Percentiles rank a stretch among this genome's conserved stretches.
Evolutionary conservation across 2,113 vertebrate species (phyloP).

Genomic region (Lasiurus borealis): DNA sequence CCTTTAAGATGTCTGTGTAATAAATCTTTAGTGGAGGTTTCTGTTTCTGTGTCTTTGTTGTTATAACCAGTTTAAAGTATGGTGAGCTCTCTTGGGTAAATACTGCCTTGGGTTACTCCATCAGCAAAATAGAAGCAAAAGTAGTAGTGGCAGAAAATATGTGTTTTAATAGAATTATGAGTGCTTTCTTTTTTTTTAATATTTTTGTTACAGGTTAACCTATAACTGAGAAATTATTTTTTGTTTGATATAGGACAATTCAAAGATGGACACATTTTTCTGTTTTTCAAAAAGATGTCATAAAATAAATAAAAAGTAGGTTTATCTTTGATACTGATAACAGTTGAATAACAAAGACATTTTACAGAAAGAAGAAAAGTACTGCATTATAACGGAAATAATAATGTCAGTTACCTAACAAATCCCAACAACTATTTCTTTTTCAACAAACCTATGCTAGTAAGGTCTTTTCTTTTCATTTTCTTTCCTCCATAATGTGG

Average conservation of each 20-base stretch:
- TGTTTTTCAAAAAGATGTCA: neutral
- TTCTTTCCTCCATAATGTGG: neutral
- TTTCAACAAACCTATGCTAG: neutral
- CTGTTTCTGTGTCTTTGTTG: neutral
- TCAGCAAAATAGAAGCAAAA: conserved; percentile 7
- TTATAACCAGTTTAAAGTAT: neutral
- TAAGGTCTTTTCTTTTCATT: neutral
- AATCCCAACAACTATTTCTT: conserved; percentile 11
- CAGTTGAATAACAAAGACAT: neutral
- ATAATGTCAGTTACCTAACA: neutral
- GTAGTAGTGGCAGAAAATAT: neutral
- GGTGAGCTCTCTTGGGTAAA: neutral
- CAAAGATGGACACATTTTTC: neutral
- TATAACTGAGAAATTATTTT: neutral
- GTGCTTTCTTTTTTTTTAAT: neutral
- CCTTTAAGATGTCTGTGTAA: neutral
- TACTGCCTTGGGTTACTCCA: neutral
- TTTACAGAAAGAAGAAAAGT: neutral
- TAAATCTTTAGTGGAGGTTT: neutral
- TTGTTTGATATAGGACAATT: neutral
- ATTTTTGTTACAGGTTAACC: neutral
- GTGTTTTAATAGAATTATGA: neutral
- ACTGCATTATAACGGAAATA: conserved; percentile 14
- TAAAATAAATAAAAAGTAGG: conserved; percentile 30
- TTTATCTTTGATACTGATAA: neutral